Base-by-base conservation (phyloP, 2,888 invertebrate genomes). In the Apotomis betuletana region DNA sequence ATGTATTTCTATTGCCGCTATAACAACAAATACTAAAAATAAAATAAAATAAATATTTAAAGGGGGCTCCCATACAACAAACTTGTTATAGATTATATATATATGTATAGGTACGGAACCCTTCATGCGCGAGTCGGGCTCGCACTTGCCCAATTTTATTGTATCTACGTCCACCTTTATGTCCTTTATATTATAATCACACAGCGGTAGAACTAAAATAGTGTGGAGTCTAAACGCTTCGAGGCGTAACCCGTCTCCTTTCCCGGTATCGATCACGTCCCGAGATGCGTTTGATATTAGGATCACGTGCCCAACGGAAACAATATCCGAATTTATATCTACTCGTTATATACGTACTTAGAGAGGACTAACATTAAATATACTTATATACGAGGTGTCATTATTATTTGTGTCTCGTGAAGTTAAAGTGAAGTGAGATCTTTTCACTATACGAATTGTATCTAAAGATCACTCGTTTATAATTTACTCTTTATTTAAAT, bases 301-400 rank as follows among this genome's bases (percentile, higher is more conserved):
- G 75, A 74, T 74, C 83, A 81, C 83, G 83, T 82, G 75, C 68
- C 70, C 61, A 73, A 73, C 73, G 76, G 76, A 79, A 80, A 82
- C 83, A 82, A 81, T 81, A 75, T 69, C 63, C 69, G 80, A 77
- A 77, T 80, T 76, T 74, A 78, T 77, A 78, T 74, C 44, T 61
- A 57, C 63, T 38, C n/a, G 52, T 51, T 57, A 49, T 69, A 65
- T 57, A 65, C 69, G 38, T 61, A 69, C 55, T 54, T 13, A 54
- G 70, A 38, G 57, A 51, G 49, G 38, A 27, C 15, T 60, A n/a
- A 46, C 60, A 65, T 59, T 38, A 54, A 15, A 58, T 51, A 15
- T n/a, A 51, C 8, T 27, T 27, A 27, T 27, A 49, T 49, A 9
- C 49, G 49, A 49, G 3, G 49, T 49, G 49, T 49, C 49, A 49